Evolutionary conservation across 2,797 vertebrate genomes (phyloP).

Genomic region (Microctenopoma steveboyesi): DNA sequence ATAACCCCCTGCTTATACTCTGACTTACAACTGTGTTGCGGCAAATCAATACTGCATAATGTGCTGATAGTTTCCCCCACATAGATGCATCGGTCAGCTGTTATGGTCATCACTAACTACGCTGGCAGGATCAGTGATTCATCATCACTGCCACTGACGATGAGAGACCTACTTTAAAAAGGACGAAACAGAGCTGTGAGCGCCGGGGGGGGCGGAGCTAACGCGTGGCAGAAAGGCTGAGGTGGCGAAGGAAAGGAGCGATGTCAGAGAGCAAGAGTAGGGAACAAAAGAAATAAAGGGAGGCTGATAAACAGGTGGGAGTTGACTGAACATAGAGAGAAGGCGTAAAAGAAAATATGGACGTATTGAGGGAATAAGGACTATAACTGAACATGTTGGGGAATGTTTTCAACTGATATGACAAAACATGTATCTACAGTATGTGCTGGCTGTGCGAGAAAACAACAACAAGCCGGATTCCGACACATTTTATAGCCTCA

Average conservation of each 20-base stretch:
- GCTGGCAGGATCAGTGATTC: constrained; percentile 65
- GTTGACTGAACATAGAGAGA: too few relatives aligned
- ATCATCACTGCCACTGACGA: constrained; percentile 64
- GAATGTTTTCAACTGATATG: background rate
- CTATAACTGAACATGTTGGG: background rate
- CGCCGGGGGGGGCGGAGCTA: constrained; percentile 28
- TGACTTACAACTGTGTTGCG: constrained; percentile 49
- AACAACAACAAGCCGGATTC: background rate
- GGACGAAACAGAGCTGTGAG: constrained; percentile 38
- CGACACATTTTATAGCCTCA: background rate
- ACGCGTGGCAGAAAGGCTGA: constrained; percentile 51
- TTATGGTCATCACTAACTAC: constrained; percentile 64
- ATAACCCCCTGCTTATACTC: constrained; percentile 24
- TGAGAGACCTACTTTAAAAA: constrained; percentile 58
- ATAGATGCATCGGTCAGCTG: constrained; percentile 69
- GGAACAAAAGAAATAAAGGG: background rate
- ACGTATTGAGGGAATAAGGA: background rate
- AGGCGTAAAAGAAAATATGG: too few relatives aligned
- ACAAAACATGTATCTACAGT: too few relatives aligned
- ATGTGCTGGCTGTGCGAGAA: background rate
- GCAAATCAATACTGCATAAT: constrained; percentile 70
- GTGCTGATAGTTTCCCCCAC: constrained; percentile 59
- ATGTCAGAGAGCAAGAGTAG: constrained; percentile 18
- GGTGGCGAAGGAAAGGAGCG: constrained; percentile 33
- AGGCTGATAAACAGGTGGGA: constrained; percentile 2